Base-by-base conservation (phyloP, 2,888 invertebrate species). In the Platycnemis pennipes region DNA sequence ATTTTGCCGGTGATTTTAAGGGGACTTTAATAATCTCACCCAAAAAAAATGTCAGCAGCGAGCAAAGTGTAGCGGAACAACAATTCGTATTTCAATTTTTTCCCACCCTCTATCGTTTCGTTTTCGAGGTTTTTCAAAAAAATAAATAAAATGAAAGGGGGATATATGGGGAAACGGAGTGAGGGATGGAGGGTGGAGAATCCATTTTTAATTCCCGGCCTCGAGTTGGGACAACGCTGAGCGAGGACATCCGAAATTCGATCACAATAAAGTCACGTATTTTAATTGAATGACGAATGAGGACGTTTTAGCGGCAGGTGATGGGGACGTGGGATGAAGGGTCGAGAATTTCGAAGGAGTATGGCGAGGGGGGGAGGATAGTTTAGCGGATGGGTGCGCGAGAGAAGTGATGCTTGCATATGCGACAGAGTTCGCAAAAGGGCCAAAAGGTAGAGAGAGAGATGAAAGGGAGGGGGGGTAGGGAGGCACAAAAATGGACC, bases 211-310 rank as follows among this genome's bases (percentile, higher is more conserved):
- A 77, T 91, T 56, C 37, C 13, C 63, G 37, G 46, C 44, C 37
- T 37, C 42, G 53, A 77, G 77, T 8, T 26, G 89, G 46, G 2
- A 31, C 89, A 56, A n/a, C 89, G 53, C 3, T 31, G 56, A 26
- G 45, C 26, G 45, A 63, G 63, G 31, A 91, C 91, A 63, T 91
- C 44, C 44, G 69, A 63, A 91, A 63, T 91, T 91, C 42, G 42
- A 91, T 91, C 91, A 8, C 91, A n/a, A 91, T 91, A 69, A 91
- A 91, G 91, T 91, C 91, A 91, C 91, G 91, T 91, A 91, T 91
- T 91, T 77, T 91, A 91, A 91, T 91, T 91, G 91, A 91, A 91
- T 44, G 89, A 42, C 37, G 89, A 89, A 89, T 88, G 56, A 56
- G 89, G 56, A 69, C 44, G 91, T 44, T 37, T 77, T n/a, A 77